Base-by-base conservation (phyloP, 2,113 vertebrate species). In the Bujurquina vittata region DNA sequence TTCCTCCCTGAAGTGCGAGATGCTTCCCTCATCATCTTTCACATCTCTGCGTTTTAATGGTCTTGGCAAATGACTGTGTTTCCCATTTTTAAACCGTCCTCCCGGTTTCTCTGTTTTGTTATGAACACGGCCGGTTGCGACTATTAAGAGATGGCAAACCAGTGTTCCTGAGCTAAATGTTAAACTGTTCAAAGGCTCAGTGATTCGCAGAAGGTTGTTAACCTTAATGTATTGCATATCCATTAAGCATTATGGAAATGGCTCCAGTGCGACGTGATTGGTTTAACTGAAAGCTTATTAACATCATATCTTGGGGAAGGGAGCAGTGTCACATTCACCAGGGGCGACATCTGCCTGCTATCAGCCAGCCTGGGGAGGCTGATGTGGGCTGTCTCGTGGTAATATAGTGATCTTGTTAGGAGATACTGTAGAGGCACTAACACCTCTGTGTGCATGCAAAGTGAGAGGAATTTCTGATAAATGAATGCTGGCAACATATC, bases 251-350 rank as follows among this genome's bases (percentile, higher is more conserved):
- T 87, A 95, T 92, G 94, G 81, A 90, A 92, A 93, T 86, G 80
- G 79, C 52, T 84, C 54, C n/a, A 4, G 29, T 12, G 14, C 57
- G 10, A 87, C 77, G 92, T 94, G 93, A 94, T 91, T 92, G 91
- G 92, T 92, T 93, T 93, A 90, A 94, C 86, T 93, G 90, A 92
- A 89, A 94, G 91, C 87, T 91, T 93, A 93, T 93, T 95, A 94
- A 90, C 87, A 75, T 77, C 83, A 74, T 85, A 87, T 90, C 87
- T 83, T 17, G 5, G 62, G n/a, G 79, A 90, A 46, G 49, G 75
- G 78, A 87, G 63, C 56, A 31, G 77, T 88, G 90, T 91, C 81
- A 86, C 61, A 58, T 86, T 81, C 84, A 87, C 87, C 65, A 15
- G 18, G 22, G 61, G 74, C 85, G 84, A 91, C 89, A 84, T 91